Conservation (phyloP, 2,888 invertebrate genomes). For the Apocheima hispidaria region DNA sequence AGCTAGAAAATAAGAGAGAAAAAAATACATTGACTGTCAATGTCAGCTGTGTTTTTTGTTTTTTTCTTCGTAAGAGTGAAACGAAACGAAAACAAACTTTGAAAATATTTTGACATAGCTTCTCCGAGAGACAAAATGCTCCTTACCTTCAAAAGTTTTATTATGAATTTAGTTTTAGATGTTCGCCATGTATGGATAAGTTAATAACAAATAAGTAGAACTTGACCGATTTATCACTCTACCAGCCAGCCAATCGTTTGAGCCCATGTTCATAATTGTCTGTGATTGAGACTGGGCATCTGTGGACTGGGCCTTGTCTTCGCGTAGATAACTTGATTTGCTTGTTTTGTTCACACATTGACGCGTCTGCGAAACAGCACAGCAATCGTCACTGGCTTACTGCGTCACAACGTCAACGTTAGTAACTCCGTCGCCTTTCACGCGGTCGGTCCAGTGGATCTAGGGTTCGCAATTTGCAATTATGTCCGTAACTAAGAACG, state of each 20-base stretch:
- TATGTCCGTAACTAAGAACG: slow-evolving; percentile 60
- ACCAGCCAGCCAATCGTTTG: background rate
- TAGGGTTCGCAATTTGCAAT: slow-evolving; percentile 35
- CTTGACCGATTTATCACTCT: background rate
- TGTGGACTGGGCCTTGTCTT: background rate
- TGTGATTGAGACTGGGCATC: no score
- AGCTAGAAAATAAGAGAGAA: no score
- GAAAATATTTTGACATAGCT: no score
- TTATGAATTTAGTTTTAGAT: background rate
- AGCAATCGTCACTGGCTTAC: background rate
- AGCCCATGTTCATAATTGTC: no score
- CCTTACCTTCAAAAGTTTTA: no score
- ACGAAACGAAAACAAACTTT: no score
- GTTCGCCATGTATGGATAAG: no score
- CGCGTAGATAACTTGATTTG: slow-evolving; percentile 22
- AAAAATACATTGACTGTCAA: no score
- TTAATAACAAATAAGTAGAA: background rate
- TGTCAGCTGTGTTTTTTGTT: background rate
- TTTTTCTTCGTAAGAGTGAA: background rate
- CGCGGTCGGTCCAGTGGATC: slow-evolving; percentile 13
- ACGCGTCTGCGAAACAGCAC: background rate
- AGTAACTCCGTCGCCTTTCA: slow-evolving; percentile 9
- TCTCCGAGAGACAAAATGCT: no score
- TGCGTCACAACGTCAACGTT: no score
- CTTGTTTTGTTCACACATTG: slow-evolving; percentile 2